Conservation (phyloP, 1,140 invertebrate genomes). For the Chionoecetes opilio region DNA sequence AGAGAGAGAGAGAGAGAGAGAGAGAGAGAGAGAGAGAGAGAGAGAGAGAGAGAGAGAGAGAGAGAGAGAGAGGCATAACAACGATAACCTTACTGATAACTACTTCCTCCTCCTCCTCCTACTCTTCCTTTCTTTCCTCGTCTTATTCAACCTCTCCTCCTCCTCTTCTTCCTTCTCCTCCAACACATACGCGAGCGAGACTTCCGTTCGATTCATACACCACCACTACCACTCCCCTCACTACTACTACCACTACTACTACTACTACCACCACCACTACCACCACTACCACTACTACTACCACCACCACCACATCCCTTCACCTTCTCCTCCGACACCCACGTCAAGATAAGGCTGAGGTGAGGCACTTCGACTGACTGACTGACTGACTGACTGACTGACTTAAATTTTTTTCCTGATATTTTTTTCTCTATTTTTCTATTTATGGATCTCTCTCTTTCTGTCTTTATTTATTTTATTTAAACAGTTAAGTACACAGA, state of each 20-base stretch:
- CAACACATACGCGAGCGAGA: neutral
- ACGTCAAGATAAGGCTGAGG: neutral
- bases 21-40: constrained; percentile 18
- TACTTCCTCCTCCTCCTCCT: neutral
- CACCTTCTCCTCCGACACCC: neutral
- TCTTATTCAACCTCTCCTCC: neutral
- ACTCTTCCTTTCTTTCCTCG: neutral
- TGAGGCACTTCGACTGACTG: too few species aligned
- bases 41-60: constrained; percentile 2
- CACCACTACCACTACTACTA: neutral
- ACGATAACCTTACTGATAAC: neutral
- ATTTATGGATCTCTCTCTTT: neutral
- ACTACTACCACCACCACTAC: constrained; percentile 22
- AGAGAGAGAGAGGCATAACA: neutral
- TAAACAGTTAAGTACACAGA: too few species aligned
- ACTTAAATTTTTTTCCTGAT: too few species aligned
- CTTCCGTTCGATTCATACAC: neutral
- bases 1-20: neutral
- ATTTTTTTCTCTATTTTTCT: neutral
- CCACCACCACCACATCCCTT: neutral
- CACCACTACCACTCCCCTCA: neutral
- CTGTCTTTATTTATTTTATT: too few species aligned
- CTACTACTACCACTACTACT: neutral
- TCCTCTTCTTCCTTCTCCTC: neutral
- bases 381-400: too few species aligned